phyloP scores from a whole-genome alignment of 2,888 invertebrate species.

The Nephrotoma flavescens region DNA sequence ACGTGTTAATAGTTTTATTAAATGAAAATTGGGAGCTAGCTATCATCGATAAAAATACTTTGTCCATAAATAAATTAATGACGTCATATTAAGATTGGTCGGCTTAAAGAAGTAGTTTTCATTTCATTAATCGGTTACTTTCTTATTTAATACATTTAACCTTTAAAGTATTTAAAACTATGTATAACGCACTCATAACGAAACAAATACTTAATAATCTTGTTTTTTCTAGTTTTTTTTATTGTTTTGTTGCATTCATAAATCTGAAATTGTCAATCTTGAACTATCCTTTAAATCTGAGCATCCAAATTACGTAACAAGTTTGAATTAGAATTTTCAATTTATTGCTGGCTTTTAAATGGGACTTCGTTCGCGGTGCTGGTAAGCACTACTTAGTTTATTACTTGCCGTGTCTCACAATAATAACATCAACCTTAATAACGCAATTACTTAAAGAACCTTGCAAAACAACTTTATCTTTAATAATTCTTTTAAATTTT shows the following conservation, averaged over 20 bases:
- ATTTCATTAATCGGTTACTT: neutral
- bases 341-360: too few relatives aligned
- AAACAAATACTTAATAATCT: neutral
- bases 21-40: neutral
- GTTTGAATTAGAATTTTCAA: too few relatives aligned
- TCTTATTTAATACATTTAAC: neutral
- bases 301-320: neutral
- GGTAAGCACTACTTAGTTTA: too few relatives aligned
- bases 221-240: neutral
- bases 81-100: neutral
- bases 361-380: too few relatives aligned
- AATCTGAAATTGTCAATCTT: neutral
- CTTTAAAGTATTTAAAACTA: neutral
- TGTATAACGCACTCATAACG: neutral
- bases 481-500: too few relatives aligned
- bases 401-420: too few relatives aligned
- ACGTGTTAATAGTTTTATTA: neutral
- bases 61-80: neutral
- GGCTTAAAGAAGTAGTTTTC: neutral
- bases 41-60: neutral
- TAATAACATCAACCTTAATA: too few relatives aligned
- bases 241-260: neutral
- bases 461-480: too few relatives aligned
- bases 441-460: too few relatives aligned
- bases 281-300: neutral